Evolutionary conservation across 2,888 invertebrate species (phyloP), one percentile per base, ranked within the genome.

Genomic region (Erebia ligea): DNA sequence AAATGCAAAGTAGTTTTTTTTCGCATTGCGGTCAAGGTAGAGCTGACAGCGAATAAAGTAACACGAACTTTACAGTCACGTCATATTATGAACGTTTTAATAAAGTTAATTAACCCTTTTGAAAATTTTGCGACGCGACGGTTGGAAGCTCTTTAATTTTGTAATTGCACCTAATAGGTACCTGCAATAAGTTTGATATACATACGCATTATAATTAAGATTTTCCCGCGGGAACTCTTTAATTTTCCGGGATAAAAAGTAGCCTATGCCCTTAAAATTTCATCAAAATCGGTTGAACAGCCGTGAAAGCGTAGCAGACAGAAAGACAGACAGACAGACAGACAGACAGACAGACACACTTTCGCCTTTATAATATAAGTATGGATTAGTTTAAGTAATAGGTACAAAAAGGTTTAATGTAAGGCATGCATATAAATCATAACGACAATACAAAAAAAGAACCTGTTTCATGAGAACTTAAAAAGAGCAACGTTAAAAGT

Each of bases 1-100:
- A 40, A 59, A 59, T 57, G 40, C 50, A 40, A 61, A 19, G 48
- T 58, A 67, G 61, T 68, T 58, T 40, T 71, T 70, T 68, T 52
- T 65, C 66, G 58, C 64, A 71, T 61, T 67, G 52, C 71, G 71
- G 71, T 71, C 71, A 73, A 73, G 73, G 73, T 59, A 54, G 52
- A 13, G 17, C 65, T 62, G 68, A 65, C 63, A 62, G 52, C 69
- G 58, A 69, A 69, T 59, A 59, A 59, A 67, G 25, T 15, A 40
- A 67, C 66, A 71, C 69, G 71, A 62, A 63, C 67, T 54, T 45
- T 11, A 13, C 40, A 52, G 54, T 64, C 59, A 73, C 67, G 67
- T 70, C 45, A 71, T 42, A 15, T 40, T 42, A 15, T 40, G 11
- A 71, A 64, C 17, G 17, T 50, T 68, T 21, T 45, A 17, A 52